Evolutionary conservation across 2,113 vertebrate genomes (phyloP).

Genomic region (Ptychochromis oligacanthus): DNA sequence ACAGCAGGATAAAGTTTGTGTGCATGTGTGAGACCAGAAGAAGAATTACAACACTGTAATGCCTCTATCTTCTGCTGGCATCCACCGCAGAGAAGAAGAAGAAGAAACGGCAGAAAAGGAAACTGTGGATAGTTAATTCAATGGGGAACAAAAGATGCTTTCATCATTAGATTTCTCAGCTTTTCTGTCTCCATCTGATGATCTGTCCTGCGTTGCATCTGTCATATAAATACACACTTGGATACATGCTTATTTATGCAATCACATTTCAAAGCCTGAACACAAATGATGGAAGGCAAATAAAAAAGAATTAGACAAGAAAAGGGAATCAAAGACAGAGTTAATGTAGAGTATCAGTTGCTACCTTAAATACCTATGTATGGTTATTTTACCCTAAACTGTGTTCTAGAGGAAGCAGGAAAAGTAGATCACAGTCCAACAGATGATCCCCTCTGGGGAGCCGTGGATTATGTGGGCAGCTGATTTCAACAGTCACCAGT

Average conservation of each 20-base stretch:
- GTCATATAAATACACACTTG: neutral
- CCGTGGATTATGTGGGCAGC: slow-evolving; percentile 31
- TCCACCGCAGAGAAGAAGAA: neutral
- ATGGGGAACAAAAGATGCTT: slow-evolving; percentile 44
- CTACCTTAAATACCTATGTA: neutral
- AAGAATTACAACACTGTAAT: slow-evolving; percentile 47
- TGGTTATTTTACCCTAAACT: slow-evolving; percentile 10
- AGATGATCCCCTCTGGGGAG: slow-evolving; percentile 32
- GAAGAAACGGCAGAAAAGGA: slow-evolving; percentile 14
- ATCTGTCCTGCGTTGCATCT: neutral
- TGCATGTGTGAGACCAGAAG: slow-evolving; percentile 8
- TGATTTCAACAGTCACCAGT: slow-evolving; percentile 55
- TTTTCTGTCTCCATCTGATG: slow-evolving; percentile 47
- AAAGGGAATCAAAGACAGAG: neutral
- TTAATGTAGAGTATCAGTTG: neutral
- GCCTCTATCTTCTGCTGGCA: slow-evolving; percentile 41
- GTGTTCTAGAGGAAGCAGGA: slow-evolving; percentile 26
- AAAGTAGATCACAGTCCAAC: slow-evolving; percentile 43
- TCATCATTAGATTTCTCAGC: slow-evolving; percentile 41
- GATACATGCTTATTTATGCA: neutral
- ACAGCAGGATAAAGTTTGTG: slow-evolving; percentile 2
- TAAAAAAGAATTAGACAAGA: neutral
- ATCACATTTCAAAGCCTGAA: neutral
- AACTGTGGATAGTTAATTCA: slow-evolving; percentile 8
- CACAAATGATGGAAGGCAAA: neutral